Evolutionary conservation across 2,888 invertebrate species (phyloP).

Genomic region (Pedicia rivosa): DNA sequence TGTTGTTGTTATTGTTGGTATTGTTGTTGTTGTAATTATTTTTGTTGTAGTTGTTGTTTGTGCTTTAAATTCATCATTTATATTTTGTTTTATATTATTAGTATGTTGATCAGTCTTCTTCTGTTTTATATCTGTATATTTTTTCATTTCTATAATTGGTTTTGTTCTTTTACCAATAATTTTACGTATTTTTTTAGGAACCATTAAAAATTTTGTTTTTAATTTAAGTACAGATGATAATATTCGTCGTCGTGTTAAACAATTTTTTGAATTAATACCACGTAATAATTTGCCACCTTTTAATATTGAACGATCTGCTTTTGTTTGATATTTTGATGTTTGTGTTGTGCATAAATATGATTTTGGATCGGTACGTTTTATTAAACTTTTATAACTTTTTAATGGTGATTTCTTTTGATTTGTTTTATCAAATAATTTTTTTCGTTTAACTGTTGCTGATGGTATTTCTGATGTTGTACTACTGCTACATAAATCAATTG

Average conservation of each 20-base stretch:
- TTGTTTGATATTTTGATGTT: slow-evolving; percentile 1
- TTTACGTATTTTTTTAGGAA: slow-evolving; percentile 3
- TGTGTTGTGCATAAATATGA: slow-evolving; percentile 21
- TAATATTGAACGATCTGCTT: not conserved
- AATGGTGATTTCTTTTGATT: slow-evolving; percentile 22
- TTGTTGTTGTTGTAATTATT: not conserved
- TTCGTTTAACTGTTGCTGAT: slow-evolving; percentile 15
- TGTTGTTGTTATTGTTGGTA: not conserved
- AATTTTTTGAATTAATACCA: too few relatives aligned
- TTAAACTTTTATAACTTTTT: slow-evolving; percentile 30
- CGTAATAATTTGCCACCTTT: not conserved
- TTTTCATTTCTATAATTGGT: not conserved
- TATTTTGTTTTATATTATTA: not conserved
- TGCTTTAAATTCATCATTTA: not conserved
- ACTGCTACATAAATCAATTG: not conserved
- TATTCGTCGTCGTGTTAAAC: too few relatives aligned
- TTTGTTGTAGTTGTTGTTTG: not conserved
- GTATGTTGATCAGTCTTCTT: too few relatives aligned
- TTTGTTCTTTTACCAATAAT: not conserved
- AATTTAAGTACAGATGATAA: too few relatives aligned
- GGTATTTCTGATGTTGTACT: not conserved
- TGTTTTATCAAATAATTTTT: slow-evolving; percentile 21
- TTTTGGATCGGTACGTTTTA: slow-evolving; percentile 29
- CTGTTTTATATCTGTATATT: not conserved
- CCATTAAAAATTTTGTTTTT: slow-evolving; percentile 1